A percentile compares a stretch with the other conserved stretches of the same genome.
phyloP scores from a whole-genome alignment of 2,113 vertebrate species.

The Carollia perspicillata region DNA sequence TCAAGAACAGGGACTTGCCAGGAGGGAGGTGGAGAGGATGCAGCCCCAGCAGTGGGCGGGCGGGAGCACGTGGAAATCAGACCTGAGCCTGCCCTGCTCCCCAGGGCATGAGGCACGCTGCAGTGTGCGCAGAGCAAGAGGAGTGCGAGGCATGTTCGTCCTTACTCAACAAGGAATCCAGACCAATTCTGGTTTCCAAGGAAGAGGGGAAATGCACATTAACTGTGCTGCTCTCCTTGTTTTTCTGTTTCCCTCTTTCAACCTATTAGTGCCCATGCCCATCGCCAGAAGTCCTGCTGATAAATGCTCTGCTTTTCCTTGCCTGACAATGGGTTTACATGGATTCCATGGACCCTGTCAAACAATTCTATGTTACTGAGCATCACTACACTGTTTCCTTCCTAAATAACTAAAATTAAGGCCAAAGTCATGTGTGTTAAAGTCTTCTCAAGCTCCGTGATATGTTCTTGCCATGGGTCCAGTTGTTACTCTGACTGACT shows the following conservation, averaged over 20 bases:
- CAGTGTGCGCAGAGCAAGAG: neutral
- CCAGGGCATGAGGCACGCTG: neutral
- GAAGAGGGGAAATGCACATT: neutral
- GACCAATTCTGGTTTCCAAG: neutral
- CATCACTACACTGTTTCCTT: neutral
- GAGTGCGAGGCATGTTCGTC: neutral
- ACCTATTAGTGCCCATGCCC: neutral
- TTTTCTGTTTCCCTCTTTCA: neutral
- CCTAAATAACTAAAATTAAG: neutral
- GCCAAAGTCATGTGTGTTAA: neutral
- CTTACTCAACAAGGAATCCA: conserved; percentile 29
- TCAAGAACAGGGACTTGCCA: neutral
- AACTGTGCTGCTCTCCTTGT: too few species aligned
- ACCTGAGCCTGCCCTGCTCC: neutral
- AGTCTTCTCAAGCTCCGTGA: neutral
- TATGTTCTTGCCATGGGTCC: neutral
- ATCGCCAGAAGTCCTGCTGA: too few species aligned
- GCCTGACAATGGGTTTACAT: neutral
- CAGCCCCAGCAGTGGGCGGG: neutral
- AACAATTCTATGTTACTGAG: neutral
- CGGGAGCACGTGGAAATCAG: neutral
- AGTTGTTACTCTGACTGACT: neutral
- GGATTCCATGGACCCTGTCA: neutral
- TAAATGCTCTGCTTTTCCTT: neutral
- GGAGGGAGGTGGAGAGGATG: neutral